A percentile compares a stretch with the other conserved stretches of the same genome.
phyloP scores from a whole-genome alignment of 2,113 vertebrate genomes.

The Trichechus manatus region DNA sequence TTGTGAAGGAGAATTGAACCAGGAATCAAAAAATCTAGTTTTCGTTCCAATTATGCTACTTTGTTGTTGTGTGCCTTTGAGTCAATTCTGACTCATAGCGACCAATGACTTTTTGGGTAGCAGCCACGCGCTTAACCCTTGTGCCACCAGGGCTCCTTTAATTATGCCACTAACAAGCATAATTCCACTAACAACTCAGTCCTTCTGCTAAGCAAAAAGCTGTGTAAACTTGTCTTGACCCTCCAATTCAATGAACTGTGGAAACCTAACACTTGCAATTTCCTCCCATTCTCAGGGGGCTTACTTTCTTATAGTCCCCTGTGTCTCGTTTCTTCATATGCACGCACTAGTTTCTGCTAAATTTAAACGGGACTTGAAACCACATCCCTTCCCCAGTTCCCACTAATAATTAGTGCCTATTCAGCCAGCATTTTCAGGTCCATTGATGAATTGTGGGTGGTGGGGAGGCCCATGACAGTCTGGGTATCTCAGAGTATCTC shows the following conservation, averaged over 20 bases:
- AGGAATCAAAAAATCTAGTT: constrained; percentile 19
- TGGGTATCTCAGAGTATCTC: not conserved
- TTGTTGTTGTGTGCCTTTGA: not conserved
- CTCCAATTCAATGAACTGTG: not conserved
- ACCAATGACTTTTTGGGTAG: too few relatives aligned
- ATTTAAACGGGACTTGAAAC: not conserved
- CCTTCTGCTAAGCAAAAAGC: constrained; percentile 13
- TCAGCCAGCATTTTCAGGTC: not conserved
- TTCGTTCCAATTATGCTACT: not conserved
- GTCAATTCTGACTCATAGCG: not conserved
- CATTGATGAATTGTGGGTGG: not conserved
- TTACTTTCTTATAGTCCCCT: not conserved
- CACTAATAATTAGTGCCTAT: not conserved
- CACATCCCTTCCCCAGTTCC: not conserved
- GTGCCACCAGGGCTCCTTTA: not conserved
- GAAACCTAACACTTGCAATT: not conserved
- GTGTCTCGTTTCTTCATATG: not conserved
- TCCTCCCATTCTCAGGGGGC: not conserved
- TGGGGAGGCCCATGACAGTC: not conserved
- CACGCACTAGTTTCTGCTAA: not conserved
- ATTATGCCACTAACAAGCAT: not conserved
- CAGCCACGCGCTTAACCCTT: too few relatives aligned
- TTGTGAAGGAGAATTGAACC: not conserved
- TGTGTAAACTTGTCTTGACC: not conserved
- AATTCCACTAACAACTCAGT: not conserved